phyloP scores from a whole-genome alignment of 2,888 invertebrate genomes.

The Chloroclystis v-ata region DNA sequence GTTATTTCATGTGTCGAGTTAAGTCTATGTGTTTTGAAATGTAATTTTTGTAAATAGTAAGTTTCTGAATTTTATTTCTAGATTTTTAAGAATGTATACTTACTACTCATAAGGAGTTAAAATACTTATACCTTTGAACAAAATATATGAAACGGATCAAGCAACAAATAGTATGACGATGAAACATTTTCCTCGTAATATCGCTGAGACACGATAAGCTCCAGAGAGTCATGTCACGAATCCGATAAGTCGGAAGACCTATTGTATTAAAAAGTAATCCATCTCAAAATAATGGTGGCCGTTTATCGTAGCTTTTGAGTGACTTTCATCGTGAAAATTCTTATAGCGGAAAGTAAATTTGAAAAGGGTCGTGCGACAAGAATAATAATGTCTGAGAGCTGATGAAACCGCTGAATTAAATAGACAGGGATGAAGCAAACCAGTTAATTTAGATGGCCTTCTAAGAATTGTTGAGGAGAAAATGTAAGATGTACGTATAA shows the following conservation, averaged over 20 bases:
- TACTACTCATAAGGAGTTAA: too few species aligned
- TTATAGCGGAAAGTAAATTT: slow-evolving; percentile 35
- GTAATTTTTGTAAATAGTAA: too few species aligned
- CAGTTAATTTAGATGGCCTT: slow-evolving; percentile 3
- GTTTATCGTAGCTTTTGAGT: slow-evolving; percentile 15
- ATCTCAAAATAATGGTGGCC: slow-evolving; percentile 8
- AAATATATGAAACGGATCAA: too few species aligned
- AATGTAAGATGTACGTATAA: not conserved
- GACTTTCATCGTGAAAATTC: slow-evolving; percentile 31
- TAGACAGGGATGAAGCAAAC: slow-evolving; percentile 30
- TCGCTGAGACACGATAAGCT: not conserved
- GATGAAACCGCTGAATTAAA: slow-evolving; percentile 39
- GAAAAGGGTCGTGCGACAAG: slow-evolving; percentile 32
- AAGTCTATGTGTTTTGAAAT: too few species aligned
- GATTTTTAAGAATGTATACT: too few species aligned
- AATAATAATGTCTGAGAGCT: slow-evolving; percentile 40
- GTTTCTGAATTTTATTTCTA: too few species aligned
- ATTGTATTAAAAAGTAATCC: slow-evolving; percentile 13
- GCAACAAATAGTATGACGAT: too few species aligned
- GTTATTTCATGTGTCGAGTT: too few species aligned
- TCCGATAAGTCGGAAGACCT: slow-evolving; percentile 1
- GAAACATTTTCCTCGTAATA: not conserved
- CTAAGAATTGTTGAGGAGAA: not conserved
- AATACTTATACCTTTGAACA: too few species aligned
- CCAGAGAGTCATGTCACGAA: not conserved